phyloP scores from a whole-genome alignment of 1,140 invertebrate genomes.

The Penaeus japonicus region DNA sequence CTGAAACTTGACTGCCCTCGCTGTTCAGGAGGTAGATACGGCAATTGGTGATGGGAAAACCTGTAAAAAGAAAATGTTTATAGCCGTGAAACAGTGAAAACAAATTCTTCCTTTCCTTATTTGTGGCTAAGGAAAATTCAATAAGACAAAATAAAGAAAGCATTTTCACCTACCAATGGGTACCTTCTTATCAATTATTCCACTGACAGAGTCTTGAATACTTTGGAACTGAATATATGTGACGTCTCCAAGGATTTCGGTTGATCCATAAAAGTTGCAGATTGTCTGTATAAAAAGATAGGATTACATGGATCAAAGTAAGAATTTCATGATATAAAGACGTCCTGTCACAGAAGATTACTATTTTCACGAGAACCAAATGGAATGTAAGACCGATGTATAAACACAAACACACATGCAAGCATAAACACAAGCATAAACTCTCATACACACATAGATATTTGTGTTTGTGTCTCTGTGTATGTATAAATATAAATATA shows the following conservation, averaged over 20 bases:
- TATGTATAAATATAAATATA: no score
- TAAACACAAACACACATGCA: no score
- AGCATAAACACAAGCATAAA: no score
- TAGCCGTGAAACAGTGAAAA: no score
- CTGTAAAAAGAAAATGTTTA: constrained; percentile 62
- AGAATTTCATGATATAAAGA: no score
- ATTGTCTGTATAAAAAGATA: constrained; percentile 70
- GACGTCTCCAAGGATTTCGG: constrained; percentile 86
- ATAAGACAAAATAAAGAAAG: background rate
- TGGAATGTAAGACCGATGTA: no score
- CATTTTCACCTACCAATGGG: constrained; percentile 75
- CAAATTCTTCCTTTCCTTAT: background rate
- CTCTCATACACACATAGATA: no score
- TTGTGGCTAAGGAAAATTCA: no score
- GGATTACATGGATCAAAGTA: no score
- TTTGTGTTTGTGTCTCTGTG: no score
- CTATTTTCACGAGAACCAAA: no score
- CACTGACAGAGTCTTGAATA: constrained; percentile 69
- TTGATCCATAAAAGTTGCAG: constrained; percentile 89
- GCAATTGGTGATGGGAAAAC: constrained; percentile 78
- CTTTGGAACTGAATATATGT: constrained; percentile 71
- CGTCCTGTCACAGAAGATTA: no score
- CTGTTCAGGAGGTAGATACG: constrained; percentile 79
- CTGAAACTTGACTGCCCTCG: constrained; percentile 73
- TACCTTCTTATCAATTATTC: constrained; percentile 70